These are phyloP conservation scores for Malurus leucopterus DNA, from an alignment of 2,797 vertebrate species.

Conservation along the genomic window DNA sequence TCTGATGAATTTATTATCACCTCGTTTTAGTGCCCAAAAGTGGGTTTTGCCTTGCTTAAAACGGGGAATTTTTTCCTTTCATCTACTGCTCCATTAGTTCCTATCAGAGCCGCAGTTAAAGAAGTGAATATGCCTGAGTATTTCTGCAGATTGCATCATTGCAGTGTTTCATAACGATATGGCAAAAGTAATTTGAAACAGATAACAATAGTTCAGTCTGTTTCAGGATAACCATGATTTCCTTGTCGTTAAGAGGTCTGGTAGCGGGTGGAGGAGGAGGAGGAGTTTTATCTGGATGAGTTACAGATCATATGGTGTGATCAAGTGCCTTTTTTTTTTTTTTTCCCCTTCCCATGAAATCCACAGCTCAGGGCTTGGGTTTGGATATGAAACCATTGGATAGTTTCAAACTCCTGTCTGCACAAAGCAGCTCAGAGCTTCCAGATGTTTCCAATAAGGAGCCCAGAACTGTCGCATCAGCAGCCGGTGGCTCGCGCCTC, in stretches of 20 bases:
- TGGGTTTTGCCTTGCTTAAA: background rate
- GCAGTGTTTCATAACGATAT: conserved; percentile 53
- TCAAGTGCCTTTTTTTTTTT: background rate
- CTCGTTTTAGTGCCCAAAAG: background rate
- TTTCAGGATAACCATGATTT: conserved; percentile 43
- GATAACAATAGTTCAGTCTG: conserved; percentile 57
- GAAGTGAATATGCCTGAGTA: conserved; percentile 1
- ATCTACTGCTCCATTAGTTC: background rate
- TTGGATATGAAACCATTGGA: conserved; percentile 70
- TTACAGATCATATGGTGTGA: conserved; percentile 49
- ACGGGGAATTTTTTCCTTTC: background rate
- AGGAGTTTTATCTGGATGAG: conserved; percentile 42
- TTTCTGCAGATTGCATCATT: conserved; percentile 66
- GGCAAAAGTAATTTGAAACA: conserved; percentile 42
- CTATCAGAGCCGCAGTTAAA: background rate
- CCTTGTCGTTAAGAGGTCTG: conserved; percentile 50
- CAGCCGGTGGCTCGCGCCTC: conserved; percentile 32
- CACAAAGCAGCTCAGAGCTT: conserved; percentile 36
- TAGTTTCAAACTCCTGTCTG: conserved; percentile 64
- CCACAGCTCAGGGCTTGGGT: conserved; percentile 33
- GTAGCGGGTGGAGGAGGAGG: background rate
- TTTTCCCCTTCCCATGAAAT: conserved; percentile 38
- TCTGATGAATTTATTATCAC: background rate
- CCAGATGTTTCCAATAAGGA: conserved; percentile 76
- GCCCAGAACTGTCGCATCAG: conserved; percentile 69